phyloP scores from a whole-genome alignment of 2,113 vertebrate genomes.

The Tragelaphus buxtoni region DNA sequence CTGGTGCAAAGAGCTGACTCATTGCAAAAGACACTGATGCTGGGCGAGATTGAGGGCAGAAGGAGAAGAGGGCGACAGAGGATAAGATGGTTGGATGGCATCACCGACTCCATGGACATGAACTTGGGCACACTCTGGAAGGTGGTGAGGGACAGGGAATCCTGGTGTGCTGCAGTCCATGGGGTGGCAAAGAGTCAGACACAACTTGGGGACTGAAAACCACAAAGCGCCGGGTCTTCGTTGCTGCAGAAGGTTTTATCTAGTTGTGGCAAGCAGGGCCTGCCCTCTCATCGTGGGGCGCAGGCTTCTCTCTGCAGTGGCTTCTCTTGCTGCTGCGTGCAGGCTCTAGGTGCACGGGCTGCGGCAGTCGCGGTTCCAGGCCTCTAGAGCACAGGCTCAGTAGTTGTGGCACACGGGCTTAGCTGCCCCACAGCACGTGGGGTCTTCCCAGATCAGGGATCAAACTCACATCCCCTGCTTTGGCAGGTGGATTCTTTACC shows the following conservation, averaged over 20 bases:
- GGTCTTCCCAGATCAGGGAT: background rate
- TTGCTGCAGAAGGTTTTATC: background rate
- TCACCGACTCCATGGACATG: background rate
- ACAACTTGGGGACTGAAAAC: background rate
- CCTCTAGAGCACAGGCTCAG: background rate
- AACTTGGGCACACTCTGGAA: background rate
- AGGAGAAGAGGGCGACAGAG: background rate
- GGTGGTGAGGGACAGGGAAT: background rate
- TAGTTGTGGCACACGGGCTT: background rate
- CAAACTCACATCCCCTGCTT: background rate
- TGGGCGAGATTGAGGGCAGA: background rate
- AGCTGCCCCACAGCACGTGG: background rate
- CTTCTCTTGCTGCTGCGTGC: background rate
- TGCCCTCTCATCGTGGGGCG: background rate
- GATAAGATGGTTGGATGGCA: background rate
- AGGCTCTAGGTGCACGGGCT: fast-evolving
- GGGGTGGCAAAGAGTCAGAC: background rate
- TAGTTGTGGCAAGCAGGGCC: background rate
- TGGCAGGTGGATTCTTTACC: background rate
- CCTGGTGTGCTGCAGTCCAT: background rate
- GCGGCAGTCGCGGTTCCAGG: fast-evolving
- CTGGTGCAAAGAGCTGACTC: fast-evolving
- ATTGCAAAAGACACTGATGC: background rate
- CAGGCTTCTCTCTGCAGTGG: background rate
- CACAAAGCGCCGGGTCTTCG: background rate